Evolutionary conservation across 2,888 invertebrate species (phyloP).

Genomic region (Dicyrtoma fusca): DNA sequence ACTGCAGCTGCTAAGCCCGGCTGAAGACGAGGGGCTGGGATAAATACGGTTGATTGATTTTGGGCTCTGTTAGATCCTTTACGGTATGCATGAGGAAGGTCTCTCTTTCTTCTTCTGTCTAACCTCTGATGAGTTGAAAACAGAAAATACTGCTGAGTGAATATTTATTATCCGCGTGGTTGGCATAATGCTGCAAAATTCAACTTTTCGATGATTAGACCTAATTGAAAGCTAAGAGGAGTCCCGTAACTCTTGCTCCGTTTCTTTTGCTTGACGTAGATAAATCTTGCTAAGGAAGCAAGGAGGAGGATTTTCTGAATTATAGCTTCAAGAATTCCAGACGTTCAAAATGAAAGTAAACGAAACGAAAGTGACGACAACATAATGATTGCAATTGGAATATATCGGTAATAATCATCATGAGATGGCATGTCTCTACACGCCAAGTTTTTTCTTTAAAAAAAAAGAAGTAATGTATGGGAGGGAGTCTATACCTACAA

Average conservation of each 20-base stretch:
- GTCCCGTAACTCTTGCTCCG: slow-evolving; percentile 20
- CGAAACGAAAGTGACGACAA: slow-evolving; percentile 30
- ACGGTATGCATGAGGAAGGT: too few relatives aligned
- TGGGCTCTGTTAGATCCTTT: too few relatives aligned
- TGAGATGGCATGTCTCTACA: slow-evolving; percentile 11
- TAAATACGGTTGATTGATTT: too few relatives aligned
- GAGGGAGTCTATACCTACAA: background rate
- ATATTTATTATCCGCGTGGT: slow-evolving; percentile 22
- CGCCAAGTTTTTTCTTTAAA: too few relatives aligned
- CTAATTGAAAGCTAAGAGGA: slow-evolving; percentile 28
- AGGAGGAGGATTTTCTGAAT: slow-evolving; percentile 1
- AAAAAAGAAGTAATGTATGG: background rate
- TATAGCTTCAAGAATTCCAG: slow-evolving; percentile 21
- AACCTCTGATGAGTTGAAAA: background rate
- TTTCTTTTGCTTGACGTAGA: background rate
- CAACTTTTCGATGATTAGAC: slow-evolving; percentile 14
- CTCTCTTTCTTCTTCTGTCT: background rate
- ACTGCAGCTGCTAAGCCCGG: too few relatives aligned
- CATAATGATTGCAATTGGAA: slow-evolving; percentile 22
- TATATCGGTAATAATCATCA: slow-evolving; percentile 33
- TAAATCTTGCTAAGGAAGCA: slow-evolving; percentile 11
- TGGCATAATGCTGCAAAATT: slow-evolving; percentile 22
- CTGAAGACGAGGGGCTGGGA: too few relatives aligned
- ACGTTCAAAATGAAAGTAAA: slow-evolving; percentile 27
- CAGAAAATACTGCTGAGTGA: background rate